A percentile compares a stretch with the other conserved stretches of the same genome.
Conservation (phyloP, 2,888 invertebrate species). For the Spicauda simplicius region DNA sequence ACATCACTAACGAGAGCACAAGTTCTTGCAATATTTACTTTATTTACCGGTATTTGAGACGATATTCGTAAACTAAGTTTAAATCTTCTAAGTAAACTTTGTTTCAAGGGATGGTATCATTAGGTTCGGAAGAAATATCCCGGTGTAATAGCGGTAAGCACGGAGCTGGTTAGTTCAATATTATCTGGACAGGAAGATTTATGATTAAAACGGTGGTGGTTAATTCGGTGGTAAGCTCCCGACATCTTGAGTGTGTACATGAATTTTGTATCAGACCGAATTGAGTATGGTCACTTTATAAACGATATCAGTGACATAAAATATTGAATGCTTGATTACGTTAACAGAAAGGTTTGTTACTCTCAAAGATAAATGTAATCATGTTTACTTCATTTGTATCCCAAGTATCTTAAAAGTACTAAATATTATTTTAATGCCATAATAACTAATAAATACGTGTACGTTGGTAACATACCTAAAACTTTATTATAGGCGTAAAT, state of each 20-base stretch:
- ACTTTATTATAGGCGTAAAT: too few species aligned
- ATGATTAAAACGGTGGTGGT: constrained; percentile 17
- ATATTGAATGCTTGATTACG: too few species aligned
- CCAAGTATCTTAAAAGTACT: too few species aligned
- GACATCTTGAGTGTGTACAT: constrained; percentile 3
- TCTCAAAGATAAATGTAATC: too few species aligned
- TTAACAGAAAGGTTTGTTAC: too few species aligned
- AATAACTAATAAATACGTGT: too few species aligned
- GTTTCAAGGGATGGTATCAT: constrained; percentile 35
- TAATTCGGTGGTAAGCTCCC: constrained; percentile 19
- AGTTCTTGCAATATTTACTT: constrained; percentile 14
- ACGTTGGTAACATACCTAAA: too few species aligned
- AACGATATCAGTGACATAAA: background rate
- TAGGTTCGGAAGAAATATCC: constrained; percentile 35
- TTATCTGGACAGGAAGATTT: constrained; percentile 30
- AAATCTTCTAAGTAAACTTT: background rate
- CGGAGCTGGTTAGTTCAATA: constrained; percentile 21
- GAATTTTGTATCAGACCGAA: background rate
- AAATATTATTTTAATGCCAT: too few species aligned
- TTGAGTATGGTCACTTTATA: background rate
- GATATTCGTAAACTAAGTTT: constrained; percentile 1
- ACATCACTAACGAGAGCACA: constrained; percentile 25
- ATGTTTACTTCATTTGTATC: too few species aligned
- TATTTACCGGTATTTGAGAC: background rate
- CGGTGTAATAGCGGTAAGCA: constrained; percentile 25